These are phyloP conservation scores for Antheraea assamensis DNA, from an alignment of 2,888 invertebrate species.

Conservation along the genomic window DNA sequence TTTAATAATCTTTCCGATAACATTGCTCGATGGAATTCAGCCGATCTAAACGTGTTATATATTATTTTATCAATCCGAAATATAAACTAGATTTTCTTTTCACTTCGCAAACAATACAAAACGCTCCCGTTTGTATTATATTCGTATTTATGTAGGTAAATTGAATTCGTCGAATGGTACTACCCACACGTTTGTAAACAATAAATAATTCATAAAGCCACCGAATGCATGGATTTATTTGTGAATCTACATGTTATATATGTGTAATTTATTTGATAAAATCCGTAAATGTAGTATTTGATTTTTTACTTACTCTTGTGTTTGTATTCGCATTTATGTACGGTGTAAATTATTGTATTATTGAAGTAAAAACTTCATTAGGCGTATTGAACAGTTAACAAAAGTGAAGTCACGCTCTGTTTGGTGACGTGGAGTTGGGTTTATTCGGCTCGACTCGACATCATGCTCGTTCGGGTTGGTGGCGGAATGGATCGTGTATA, in stretches of 20 bases:
- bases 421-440: no score
- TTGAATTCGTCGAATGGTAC: constrained; percentile 24
- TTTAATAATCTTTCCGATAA: no score
- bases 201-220: constrained; percentile 17
- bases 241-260: constrained; percentile 6
- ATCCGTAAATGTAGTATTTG: background rate
- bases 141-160: constrained; percentile 32
- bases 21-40: no score
- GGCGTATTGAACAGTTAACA: no score
- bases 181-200: constrained; percentile 12
- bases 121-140: constrained; percentile 14
- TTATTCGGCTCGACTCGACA: no score
- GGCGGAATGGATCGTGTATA: no score
- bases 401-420: no score
- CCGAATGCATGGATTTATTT: constrained; percentile 16
- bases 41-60: no score
- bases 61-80: background rate
- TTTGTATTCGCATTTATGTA: background rate
- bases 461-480: no score
- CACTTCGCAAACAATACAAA: constrained; percentile 1
- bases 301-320: background rate
- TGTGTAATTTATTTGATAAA: constrained; percentile 13
- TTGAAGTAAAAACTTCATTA: no score
- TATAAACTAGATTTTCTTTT: background rate
- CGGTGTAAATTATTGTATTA: no score